These are phyloP conservation scores for Rhabditophanes sp. DNA, from an alignment of 2,888 invertebrate genomes.

Conservation along the genomic window DNA sequence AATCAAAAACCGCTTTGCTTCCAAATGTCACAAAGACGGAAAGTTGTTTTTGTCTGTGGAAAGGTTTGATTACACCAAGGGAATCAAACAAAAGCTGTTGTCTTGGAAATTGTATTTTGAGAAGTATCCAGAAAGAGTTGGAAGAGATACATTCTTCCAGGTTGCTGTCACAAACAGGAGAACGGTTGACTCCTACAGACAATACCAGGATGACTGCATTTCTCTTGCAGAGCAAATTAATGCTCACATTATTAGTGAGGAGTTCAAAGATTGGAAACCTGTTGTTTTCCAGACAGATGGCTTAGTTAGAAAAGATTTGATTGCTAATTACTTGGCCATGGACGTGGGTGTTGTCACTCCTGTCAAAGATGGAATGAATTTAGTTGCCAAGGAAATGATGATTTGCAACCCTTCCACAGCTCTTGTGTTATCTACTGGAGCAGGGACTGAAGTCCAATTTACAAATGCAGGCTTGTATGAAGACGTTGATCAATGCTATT, in stretches of 20 bases:
- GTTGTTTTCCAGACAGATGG: slow-evolving; percentile 26
- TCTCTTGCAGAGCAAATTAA: slow-evolving; percentile 24
- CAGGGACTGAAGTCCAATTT: slow-evolving; percentile 41
- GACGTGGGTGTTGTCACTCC: slow-evolving; percentile 44
- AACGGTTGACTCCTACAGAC: slow-evolving; percentile 41
- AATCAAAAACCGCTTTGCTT: slow-evolving; percentile 20
- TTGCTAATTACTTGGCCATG: slow-evolving; percentile 44
- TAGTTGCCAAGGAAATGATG: slow-evolving; percentile 43
- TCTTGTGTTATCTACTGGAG: slow-evolving; percentile 38
- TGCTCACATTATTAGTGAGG: slow-evolving; percentile 6
- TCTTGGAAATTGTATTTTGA: slow-evolving; percentile 39
- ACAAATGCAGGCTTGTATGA: slow-evolving; percentile 25
- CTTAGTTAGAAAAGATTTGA: slow-evolving; percentile 29
- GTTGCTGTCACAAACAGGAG: slow-evolving; percentile 43
- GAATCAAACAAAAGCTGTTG: slow-evolving; percentile 37
- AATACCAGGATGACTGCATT: slow-evolving; percentile 37
- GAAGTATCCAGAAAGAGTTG: slow-evolving; percentile 38
- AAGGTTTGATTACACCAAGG: slow-evolving; percentile 44
- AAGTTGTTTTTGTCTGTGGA: slow-evolving; percentile 43
- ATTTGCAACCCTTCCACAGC: slow-evolving; percentile 40
- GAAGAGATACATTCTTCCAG: slow-evolving; percentile 41
- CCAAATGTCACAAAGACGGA: slow-evolving; percentile 17
- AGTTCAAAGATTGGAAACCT: slow-evolving; percentile 20
- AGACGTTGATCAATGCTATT: slow-evolving; percentile 19
- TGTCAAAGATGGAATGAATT: slow-evolving; percentile 43